A percentile compares a stretch with the other conserved stretches of the same genome.
Conservation (phyloP, 2,797 vertebrate species). For the Sebastolobus altivelis region DNA sequence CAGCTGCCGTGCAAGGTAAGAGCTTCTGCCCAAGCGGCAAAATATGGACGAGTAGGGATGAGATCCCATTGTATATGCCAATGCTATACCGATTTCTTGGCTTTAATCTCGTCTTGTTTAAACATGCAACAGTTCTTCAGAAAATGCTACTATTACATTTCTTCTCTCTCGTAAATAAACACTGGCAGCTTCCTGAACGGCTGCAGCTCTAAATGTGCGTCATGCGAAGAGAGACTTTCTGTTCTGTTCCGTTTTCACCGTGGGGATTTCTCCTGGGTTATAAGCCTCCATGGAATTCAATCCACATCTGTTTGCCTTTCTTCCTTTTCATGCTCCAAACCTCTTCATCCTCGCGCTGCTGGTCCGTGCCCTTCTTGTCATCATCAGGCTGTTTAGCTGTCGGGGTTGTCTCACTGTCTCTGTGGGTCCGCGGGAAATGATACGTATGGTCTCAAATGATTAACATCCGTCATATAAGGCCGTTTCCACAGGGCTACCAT, state of each 20-base stretch:
- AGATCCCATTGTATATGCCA: too few relatives aligned
- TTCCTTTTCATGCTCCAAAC: slow-evolving; percentile 2
- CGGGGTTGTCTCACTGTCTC: neutral
- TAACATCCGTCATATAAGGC: slow-evolving; percentile 34
- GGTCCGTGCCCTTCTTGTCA: neutral
- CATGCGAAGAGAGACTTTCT: slow-evolving; percentile 36
- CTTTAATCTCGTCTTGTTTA: too few relatives aligned
- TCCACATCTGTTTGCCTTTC: slow-evolving; percentile 40
- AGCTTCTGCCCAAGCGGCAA: too few relatives aligned
- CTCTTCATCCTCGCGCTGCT: neutral
- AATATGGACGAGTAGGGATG: too few relatives aligned
- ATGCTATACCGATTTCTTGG: neutral
- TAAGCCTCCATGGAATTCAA: slow-evolving; percentile 45
- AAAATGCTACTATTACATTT: neutral
- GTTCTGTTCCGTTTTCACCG: slow-evolving; percentile 9
- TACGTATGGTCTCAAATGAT: slow-evolving; percentile 26
- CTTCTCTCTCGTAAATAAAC: neutral
- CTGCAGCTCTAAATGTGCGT: slow-evolving; percentile 30
- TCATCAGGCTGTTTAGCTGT: neutral
- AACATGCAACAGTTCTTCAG: neutral
- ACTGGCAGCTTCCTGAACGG: neutral
- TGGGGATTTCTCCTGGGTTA: slow-evolving; percentile 33
- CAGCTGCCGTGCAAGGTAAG: too few relatives aligned
- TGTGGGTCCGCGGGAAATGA: slow-evolving; percentile 14
- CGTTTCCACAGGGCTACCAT: slow-evolving; percentile 16